These are phyloP conservation scores for Pomacea maculata DNA, from an alignment of 1,140 invertebrate genomes.

Conservation along the genomic window DNA sequence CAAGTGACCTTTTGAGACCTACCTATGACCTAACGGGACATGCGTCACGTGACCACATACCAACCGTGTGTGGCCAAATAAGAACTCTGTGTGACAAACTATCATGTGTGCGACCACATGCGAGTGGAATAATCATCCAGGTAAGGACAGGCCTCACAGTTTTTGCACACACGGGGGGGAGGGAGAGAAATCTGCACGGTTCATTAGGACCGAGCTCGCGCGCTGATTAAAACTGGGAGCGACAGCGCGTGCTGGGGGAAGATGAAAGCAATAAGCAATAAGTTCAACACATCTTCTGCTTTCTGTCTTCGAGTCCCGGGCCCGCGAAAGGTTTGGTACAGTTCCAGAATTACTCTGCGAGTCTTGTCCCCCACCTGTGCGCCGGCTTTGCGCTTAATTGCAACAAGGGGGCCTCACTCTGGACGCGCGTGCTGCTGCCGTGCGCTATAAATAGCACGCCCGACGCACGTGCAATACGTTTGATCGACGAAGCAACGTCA, in stretches of 20 bases:
- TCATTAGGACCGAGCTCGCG: too few species aligned
- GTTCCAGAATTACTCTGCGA: conserved; percentile 3
- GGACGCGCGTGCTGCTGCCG: background rate
- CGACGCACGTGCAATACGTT: background rate
- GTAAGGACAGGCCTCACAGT: too few species aligned
- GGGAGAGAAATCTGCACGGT: too few species aligned
- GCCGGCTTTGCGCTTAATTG: background rate
- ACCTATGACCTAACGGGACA: background rate
- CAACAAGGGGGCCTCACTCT: background rate
- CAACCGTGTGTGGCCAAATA: too few species aligned
- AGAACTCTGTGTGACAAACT: background rate
- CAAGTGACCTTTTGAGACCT: background rate
- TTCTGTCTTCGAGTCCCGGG: too few species aligned
- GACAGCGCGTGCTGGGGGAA: too few species aligned
- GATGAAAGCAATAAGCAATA: too few species aligned
- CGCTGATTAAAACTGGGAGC: too few species aligned
- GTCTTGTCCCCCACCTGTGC: background rate
- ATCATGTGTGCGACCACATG: background rate
- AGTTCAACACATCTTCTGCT: too few species aligned
- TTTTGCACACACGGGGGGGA: too few species aligned
- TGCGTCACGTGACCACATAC: too few species aligned
- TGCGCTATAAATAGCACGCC: background rate
- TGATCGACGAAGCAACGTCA: background rate
- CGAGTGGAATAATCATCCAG: background rate
- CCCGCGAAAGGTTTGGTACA: background rate